Evolutionary conservation across 2,113 vertebrate genomes (phyloP).

Genomic region (Archilochus colubris): DNA sequence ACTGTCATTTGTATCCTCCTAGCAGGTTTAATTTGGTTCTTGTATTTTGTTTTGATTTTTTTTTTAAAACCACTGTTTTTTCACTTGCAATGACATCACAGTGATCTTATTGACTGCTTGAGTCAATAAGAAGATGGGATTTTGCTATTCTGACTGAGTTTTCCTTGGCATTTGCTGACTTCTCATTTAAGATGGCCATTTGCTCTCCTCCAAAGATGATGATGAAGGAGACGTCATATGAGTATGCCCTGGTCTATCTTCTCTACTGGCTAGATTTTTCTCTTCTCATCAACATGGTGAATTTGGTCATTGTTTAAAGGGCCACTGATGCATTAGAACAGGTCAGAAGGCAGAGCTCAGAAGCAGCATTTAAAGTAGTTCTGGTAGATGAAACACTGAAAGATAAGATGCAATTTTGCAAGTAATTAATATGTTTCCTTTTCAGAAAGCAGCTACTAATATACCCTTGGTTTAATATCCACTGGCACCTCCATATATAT

Average conservation of each 20-base stretch:
- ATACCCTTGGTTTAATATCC: constrained; percentile 7
- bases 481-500: not conserved
- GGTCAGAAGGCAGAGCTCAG: not conserved
- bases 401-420: constrained; percentile 16
- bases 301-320: not conserved
- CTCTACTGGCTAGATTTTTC: not conserved
- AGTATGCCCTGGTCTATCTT: not conserved
- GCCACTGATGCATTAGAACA: not conserved
- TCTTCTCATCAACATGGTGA: not conserved
- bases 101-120: not conserved
- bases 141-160: not conserved
- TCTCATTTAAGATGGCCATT: not conserved
- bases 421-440: constrained; percentile 44
- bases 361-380: constrained; percentile 14
- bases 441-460: constrained; percentile 6
- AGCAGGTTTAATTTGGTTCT: not conserved
- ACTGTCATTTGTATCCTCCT: not conserved
- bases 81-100: not conserved
- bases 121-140: not conserved
- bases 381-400: not conserved
- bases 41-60: not conserved
- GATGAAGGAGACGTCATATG: not conserved
- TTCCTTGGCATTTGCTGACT: not conserved
- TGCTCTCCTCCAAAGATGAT: not conserved
- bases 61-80: not conserved